Evolutionary conservation across 2,888 invertebrate species (phyloP).

Genomic region (Drosophila neonasuta): DNA sequence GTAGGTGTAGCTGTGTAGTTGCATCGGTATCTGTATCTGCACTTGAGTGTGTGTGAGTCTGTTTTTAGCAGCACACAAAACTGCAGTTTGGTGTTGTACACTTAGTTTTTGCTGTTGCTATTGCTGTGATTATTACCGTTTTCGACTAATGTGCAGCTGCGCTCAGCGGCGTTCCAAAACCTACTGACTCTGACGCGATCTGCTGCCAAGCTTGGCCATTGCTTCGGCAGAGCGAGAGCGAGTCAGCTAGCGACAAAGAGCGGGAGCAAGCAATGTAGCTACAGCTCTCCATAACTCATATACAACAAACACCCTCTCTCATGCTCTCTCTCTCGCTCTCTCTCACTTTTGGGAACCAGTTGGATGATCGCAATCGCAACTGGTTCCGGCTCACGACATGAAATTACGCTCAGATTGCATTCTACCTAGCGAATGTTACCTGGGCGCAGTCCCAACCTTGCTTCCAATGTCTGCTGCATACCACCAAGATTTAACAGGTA

Average conservation of each 20-base stretch:
- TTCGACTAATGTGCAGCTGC: constrained; percentile 68
- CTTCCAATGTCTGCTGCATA: constrained; percentile 5
- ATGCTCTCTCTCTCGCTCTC: constrained; percentile 7
- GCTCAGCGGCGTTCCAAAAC: constrained; percentile 79
- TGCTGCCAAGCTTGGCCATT: constrained; percentile 26
- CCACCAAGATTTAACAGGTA: constrained; percentile 41
- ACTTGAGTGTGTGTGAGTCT: constrained; percentile 20
- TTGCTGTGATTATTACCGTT: constrained; percentile 61
- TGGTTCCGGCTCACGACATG: constrained; percentile 62
- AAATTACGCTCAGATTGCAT: constrained; percentile 66
- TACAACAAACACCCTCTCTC: constrained; percentile 3
- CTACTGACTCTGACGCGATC: constrained; percentile 62
- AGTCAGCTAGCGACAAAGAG: not conserved
- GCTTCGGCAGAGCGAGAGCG: constrained; percentile 15
- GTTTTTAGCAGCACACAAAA: constrained; percentile 22
- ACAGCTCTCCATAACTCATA: not conserved
- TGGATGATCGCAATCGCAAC: constrained; percentile 55
- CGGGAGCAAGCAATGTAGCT: not conserved
- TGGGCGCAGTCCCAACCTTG: constrained; percentile 51
- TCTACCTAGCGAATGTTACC: constrained; percentile 51
- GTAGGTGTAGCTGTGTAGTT: constrained; percentile 34
- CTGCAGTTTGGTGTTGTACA: constrained; percentile 30
- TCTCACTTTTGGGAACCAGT: constrained; percentile 49
- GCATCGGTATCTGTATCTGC: constrained; percentile 27
- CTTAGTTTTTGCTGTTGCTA: constrained; percentile 5